Evolutionary conservation across 2,797 vertebrate species (phyloP), one percentile per base, ranked within the genome.

Genomic region (Jordanella pulchra): DNA sequence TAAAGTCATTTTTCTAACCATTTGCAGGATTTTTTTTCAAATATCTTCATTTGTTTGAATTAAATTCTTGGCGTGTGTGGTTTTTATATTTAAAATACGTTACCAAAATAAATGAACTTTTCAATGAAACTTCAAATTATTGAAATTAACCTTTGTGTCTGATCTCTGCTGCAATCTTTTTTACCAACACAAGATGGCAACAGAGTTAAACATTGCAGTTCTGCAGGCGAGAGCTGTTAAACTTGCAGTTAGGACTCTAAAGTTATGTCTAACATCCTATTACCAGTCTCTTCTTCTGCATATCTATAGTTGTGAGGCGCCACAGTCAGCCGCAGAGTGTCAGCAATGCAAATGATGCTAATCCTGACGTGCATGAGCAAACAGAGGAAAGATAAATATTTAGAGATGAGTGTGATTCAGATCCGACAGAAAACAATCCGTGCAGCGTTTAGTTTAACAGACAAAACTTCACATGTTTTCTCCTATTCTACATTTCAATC

Each of bases 101-200:
- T 45, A 45, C 17, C 15, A 48, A 48, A 48, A 21, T 48, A 0
- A 4, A 48, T 48, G 15, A 4, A 48, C 17, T 48, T 17, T 48
- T 48, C 15, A 1, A 18, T 21, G 15, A 48, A 18, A 50, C 48
- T 50, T 21, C 48, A 50, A 50, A 7, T 21, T 50, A 50, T 50
- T 21, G 48, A 50, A 50, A 21, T 50, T 21, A 7, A 50, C n/a
- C 48, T 50, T 13, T 7, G 2, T 44, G 70, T 72, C 54, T 67
- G 48, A 61, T 1, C 1, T 28, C 44, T 65, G 32, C 42, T 85
- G 77, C 65, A 71, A 6, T 85, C 18, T 66, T 13, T 0, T 23
- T 69, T 30, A 25, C 65, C 15, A 55, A 73, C 94, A 92, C 90
- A 78, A 75, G 92, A 58, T 84, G 93, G 91, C 87, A 86, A 75